Conservation (phyloP, 2,797 vertebrate species). For the Cirrhinus mrigala region DNA sequence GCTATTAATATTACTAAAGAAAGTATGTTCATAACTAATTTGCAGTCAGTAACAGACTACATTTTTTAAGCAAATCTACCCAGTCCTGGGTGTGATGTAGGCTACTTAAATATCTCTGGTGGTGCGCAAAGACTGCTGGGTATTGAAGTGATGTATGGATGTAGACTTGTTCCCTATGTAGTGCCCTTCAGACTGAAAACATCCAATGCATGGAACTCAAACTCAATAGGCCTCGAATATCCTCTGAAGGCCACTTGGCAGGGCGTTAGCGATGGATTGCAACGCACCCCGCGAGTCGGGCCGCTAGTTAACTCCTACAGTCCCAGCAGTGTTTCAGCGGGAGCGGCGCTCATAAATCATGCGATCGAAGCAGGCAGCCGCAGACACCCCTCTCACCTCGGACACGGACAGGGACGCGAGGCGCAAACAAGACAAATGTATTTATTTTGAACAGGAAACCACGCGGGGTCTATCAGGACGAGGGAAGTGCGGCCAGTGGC, state of each 20-base stretch:
- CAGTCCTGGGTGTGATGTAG: background rate
- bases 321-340: slow-evolving; percentile 64
- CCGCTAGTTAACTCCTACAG: slow-evolving; percentile 66
- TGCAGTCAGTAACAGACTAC: background rate
- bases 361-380: slow-evolving; percentile 72
- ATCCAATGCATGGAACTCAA: background rate
- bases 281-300: slow-evolving; percentile 13
- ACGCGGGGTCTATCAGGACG: slow-evolving; percentile 75
- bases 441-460: slow-evolving; percentile 81
- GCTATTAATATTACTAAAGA: too few relatives aligned
- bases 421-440: slow-evolving; percentile 82
- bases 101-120: background rate
- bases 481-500: slow-evolving; percentile 53
- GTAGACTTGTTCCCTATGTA: background rate
- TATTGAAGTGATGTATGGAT: background rate
- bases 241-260: slow-evolving; percentile 3
- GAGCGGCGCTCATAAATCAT: slow-evolving; percentile 79
- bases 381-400: slow-evolving; percentile 74
- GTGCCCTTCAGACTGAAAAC: background rate
- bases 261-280: background rate
- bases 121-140: background rate
- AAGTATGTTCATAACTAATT: background rate
- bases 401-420: slow-evolving; percentile 64
- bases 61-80: background rate
- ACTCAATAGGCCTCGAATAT: background rate